Percentiles rank a stretch among this genome's conserved stretches.
Evolutionary conservation across 2,113 vertebrate species (phyloP).

Genomic region (Erpornis zantholeuca): DNA sequence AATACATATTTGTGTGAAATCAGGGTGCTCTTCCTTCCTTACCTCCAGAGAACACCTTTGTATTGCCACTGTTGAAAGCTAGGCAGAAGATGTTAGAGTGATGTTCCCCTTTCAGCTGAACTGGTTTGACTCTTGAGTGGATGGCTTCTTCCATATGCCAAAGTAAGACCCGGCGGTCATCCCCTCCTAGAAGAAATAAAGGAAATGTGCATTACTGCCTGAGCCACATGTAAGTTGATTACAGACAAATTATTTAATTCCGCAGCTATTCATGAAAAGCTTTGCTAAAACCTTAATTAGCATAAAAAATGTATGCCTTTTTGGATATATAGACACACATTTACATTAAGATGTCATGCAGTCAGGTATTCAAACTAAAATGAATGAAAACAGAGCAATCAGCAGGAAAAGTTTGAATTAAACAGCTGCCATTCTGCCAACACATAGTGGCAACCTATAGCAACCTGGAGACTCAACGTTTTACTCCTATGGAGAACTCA

Average conservation of each 20-base stretch:
- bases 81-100: conserved; percentile 98
- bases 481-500: not conserved
- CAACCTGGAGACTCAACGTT: not conserved
- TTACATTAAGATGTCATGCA: not conserved
- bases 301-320: not conserved
- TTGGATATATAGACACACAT: not conserved
- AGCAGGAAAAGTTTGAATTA: not conserved
- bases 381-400: not conserved
- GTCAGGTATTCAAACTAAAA: not conserved
- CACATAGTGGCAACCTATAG: not conserved
- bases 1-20: not conserved
- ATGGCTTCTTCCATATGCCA: conserved; percentile 98
- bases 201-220: conserved; percentile 18
- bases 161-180: conserved; percentile 92
- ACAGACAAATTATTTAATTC: not conserved
- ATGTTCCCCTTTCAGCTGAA: conserved; percentile 96
- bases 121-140: conserved; percentile 87
- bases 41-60: conserved; percentile 95
- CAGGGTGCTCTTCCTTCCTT: conserved; percentile 26
- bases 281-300: not conserved
- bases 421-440: conserved; percentile 12
- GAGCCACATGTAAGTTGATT: not conserved
- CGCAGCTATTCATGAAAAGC: not conserved
- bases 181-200: conserved; percentile 81
- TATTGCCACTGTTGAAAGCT: conserved; percentile 97